These are phyloP conservation scores for Dynastes grantii DNA, from an alignment of 2,888 invertebrate species.

Conservation along the genomic window DNA sequence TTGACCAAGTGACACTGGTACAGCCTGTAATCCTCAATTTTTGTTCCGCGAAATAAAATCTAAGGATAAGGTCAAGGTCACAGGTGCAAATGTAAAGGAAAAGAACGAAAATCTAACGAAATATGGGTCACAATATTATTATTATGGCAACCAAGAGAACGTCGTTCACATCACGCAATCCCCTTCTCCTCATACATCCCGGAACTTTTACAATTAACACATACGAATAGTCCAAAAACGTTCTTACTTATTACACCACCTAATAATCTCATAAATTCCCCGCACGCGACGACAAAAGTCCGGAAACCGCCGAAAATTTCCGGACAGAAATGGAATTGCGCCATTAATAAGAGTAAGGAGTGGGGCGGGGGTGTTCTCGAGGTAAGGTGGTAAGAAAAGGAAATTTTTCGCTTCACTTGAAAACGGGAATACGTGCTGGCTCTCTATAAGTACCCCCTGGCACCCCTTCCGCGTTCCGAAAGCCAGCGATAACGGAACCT, in stretches of 20 bases:
- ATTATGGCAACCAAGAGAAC: not conserved
- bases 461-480: constrained; percentile 1
- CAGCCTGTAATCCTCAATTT: too few species aligned
- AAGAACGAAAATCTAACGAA: too few species aligned
- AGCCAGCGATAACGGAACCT: not conserved
- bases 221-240: constrained; percentile 10
- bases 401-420: constrained; percentile 15
- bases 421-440: constrained; percentile 17
- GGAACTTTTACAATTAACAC: constrained; percentile 26
- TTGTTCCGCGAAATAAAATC: too few species aligned
- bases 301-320: not conserved
- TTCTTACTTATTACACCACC: not conserved
- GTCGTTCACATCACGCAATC: not conserved
- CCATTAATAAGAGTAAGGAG: constrained; percentile 35
- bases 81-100: too few species aligned
- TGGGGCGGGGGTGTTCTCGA: not conserved
- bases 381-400: constrained; percentile 28
- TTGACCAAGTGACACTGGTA: too few species aligned
- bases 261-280: constrained; percentile 12
- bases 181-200: not conserved
- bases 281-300: not conserved
- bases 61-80: too few species aligned
- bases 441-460: not conserved
- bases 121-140: not conserved
- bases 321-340: constrained; percentile 18